Evolutionary conservation across 2,113 vertebrate genomes (phyloP).

Genomic region (Gulo gulo): DNA sequence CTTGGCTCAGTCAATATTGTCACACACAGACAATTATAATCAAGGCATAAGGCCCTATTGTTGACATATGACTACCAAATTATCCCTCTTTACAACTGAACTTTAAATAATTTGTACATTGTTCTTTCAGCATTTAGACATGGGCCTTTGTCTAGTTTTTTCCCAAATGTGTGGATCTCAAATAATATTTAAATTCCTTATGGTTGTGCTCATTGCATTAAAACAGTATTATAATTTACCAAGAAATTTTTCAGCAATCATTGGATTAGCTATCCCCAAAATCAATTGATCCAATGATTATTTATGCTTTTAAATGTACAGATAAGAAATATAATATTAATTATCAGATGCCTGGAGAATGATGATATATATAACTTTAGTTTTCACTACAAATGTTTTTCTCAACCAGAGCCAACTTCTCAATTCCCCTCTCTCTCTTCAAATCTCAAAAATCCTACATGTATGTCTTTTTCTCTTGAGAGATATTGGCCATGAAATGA

Average conservation of each 20-base stretch:
- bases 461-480: not conserved
- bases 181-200: conserved; percentile 23
- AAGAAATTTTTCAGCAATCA: conserved; percentile 22
- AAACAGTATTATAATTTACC: conserved; percentile 10
- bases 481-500: not conserved
- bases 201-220: not conserved
- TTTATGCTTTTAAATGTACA: conserved; percentile 27
- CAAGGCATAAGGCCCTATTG: conserved; percentile 45
- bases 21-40: conserved; percentile 56
- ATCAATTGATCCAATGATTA: not conserved
- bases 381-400: conserved; percentile 40
- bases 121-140: conserved; percentile 27
- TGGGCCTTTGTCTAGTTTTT: not conserved
- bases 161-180: conserved; percentile 26
- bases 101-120: conserved; percentile 48
- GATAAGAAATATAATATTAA: not conserved
- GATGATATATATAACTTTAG: conserved; percentile 17
- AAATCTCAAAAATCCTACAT: not conserved
- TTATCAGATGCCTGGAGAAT: conserved; percentile 6
- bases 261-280: not conserved
- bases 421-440: not conserved
- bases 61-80: conserved; percentile 44
- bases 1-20: conserved; percentile 59
- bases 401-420: not conserved
- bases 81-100: conserved; percentile 28